Evolutionary conservation across 2,797 vertebrate genomes (phyloP).

Genomic region (Hemibagrus guttatus): DNA sequence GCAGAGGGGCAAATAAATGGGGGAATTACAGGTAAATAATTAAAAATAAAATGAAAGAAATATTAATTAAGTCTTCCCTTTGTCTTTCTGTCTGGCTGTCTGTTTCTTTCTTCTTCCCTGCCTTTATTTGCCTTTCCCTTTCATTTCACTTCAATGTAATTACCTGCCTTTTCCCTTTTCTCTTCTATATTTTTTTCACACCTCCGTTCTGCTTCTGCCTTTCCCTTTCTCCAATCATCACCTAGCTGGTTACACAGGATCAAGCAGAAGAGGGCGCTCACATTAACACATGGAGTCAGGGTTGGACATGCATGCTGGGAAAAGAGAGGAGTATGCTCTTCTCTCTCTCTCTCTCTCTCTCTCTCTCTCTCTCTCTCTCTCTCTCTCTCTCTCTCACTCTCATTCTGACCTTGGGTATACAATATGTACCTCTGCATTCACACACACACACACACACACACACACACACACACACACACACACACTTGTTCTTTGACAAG

Average conservation of each 20-base stretch:
- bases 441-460: background rate
- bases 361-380: background rate
- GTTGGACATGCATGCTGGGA: background rate
- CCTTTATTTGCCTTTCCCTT: background rate
- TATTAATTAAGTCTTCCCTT: background rate
- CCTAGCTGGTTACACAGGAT: background rate
- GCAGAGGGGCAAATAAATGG: background rate
- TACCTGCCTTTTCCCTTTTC: background rate
- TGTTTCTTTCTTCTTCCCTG: background rate
- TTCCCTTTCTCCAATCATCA: background rate
- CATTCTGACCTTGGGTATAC: background rate
- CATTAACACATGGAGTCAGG: background rate
- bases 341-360: background rate
- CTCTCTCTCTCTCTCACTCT: background rate
- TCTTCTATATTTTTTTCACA: background rate
- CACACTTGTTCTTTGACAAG: background rate
- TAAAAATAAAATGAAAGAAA: background rate
- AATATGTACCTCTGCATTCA: background rate
- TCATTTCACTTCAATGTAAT: background rate
- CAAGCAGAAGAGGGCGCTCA: constrained; percentile 13
- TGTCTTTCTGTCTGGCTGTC: background rate
- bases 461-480: background rate
- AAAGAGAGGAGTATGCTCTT: background rate
- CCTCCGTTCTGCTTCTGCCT: too few species aligned
- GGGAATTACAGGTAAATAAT: background rate